Evolutionary conservation across 2,888 invertebrate species (phyloP).

Genomic region (Bursaphelenchus okinawaensis): DNA sequence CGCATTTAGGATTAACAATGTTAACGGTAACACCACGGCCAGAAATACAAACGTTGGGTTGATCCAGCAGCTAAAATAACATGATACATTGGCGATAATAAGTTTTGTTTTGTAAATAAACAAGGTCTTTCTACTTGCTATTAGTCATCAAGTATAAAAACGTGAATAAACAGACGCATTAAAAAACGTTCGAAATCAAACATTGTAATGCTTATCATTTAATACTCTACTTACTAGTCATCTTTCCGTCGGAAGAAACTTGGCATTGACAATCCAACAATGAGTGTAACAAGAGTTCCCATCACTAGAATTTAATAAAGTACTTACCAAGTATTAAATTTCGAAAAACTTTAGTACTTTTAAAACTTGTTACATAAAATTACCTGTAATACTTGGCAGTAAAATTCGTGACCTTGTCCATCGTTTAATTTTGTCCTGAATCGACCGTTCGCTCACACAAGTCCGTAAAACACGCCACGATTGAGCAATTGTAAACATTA

Average conservation of each 20-base stretch:
- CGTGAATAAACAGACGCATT: too few relatives aligned
- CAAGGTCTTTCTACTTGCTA: neutral
- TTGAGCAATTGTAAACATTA: slow-evolving; percentile 16
- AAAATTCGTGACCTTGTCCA: slow-evolving; percentile 3
- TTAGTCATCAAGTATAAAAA: neutral
- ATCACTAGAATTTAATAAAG: slow-evolving; percentile 6
- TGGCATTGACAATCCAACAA: slow-evolving; percentile 9
- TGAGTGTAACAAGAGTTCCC: slow-evolving; percentile 26
- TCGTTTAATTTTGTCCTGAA: slow-evolving; percentile 1
- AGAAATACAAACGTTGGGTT: slow-evolving; percentile 34
- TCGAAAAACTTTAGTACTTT: neutral
- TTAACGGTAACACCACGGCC: slow-evolving; percentile 39
- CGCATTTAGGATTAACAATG: slow-evolving; percentile 35
- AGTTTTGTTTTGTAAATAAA: neutral
- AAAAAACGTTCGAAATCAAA: too few relatives aligned
- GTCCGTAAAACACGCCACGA: slow-evolving; percentile 7
- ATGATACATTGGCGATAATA: too few relatives aligned
- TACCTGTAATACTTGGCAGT: neutral
- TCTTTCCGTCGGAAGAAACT: slow-evolving; percentile 27
- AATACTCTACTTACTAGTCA: slow-evolving; percentile 10
- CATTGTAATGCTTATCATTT: too few relatives aligned
- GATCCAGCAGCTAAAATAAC: slow-evolving; percentile 40
- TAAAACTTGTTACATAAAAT: too few relatives aligned
- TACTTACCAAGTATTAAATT: neutral
- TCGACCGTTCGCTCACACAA: slow-evolving; percentile 3